Evolutionary conservation across 2,888 invertebrate species (phyloP).

Genomic region (Melinaea menophilus): DNA sequence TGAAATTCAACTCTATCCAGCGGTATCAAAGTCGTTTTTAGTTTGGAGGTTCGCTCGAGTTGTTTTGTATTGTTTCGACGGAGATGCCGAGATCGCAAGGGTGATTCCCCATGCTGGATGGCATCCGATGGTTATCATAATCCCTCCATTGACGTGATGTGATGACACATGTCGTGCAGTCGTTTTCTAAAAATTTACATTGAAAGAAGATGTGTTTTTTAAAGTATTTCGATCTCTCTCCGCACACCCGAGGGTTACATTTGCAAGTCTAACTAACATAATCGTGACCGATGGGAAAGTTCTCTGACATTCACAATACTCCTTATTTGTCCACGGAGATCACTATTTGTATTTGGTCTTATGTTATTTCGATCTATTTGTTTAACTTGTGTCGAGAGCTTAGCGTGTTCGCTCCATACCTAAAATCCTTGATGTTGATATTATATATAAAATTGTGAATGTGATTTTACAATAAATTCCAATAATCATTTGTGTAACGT

Average conservation of each 20-base stretch:
- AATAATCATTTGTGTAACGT: constrained; percentile 8
- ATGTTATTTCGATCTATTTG: constrained; percentile 57
- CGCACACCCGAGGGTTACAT: neutral
- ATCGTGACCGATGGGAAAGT: constrained; percentile 59
- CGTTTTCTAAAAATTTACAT: constrained; percentile 70
- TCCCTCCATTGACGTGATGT: constrained; percentile 77
- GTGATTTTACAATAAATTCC: neutral
- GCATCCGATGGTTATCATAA: constrained; percentile 77
- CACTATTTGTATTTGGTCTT: constrained; percentile 52
- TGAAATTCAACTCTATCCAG: constrained; percentile 35
- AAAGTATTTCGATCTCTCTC: constrained; percentile 38
- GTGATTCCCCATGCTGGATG: constrained; percentile 74
- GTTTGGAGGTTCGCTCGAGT: constrained; percentile 29
- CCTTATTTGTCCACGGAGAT: constrained; percentile 65
- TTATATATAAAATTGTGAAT: too few species aligned
- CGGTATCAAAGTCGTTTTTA: constrained; percentile 38
- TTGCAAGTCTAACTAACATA: constrained; percentile 16
- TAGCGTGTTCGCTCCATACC: constrained; percentile 24
- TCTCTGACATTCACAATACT: constrained; percentile 64
- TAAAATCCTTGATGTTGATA: neutral
- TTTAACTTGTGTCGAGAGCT: constrained; percentile 51
- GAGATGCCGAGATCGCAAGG: constrained; percentile 66
- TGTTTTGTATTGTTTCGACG: constrained; percentile 47
- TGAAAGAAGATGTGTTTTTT: constrained; percentile 49
- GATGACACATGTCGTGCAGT: constrained; percentile 76